phyloP scores from a whole-genome alignment of 2,797 vertebrate genomes.

The Gallinago nigripennis region DNA sequence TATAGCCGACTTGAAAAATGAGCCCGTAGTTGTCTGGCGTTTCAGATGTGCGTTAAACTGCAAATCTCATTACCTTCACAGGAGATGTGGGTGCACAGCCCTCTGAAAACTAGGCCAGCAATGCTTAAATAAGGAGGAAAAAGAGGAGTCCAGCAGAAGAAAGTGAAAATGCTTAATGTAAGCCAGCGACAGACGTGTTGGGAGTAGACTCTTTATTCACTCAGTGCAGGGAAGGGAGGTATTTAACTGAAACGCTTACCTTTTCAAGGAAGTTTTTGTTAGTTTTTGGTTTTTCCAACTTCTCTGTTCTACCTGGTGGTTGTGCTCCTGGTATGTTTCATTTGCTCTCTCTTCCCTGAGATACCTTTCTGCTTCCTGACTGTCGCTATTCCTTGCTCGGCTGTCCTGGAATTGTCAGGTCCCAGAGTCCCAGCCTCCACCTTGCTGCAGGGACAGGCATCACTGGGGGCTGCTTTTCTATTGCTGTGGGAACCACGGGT shows the following conservation, averaged over 20 bases:
- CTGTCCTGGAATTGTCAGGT: background rate
- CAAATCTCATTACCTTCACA: constrained; percentile 30
- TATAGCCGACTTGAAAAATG: background rate
- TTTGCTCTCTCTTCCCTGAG: background rate
- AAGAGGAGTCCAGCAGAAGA: background rate
- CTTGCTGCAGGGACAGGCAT: background rate
- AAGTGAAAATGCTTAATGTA: background rate
- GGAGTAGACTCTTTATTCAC: background rate
- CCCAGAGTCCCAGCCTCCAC: background rate
- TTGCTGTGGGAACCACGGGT: constrained; percentile 19
- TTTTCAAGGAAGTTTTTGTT: background rate
- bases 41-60: constrained; percentile 22
- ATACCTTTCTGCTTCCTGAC: background rate
- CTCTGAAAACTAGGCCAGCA: constrained; percentile 27
- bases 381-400: background rate
- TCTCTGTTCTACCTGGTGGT: background rate
- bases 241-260: background rate
- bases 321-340: background rate
- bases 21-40: background rate
- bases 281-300: background rate
- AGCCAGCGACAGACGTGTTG: background rate
- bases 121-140: background rate
- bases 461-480: background rate
- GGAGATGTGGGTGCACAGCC: constrained; percentile 12
- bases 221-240: background rate